Base-by-base conservation (phyloP, 2,797 vertebrate species). In the Ataeniobius toweri region DNA sequence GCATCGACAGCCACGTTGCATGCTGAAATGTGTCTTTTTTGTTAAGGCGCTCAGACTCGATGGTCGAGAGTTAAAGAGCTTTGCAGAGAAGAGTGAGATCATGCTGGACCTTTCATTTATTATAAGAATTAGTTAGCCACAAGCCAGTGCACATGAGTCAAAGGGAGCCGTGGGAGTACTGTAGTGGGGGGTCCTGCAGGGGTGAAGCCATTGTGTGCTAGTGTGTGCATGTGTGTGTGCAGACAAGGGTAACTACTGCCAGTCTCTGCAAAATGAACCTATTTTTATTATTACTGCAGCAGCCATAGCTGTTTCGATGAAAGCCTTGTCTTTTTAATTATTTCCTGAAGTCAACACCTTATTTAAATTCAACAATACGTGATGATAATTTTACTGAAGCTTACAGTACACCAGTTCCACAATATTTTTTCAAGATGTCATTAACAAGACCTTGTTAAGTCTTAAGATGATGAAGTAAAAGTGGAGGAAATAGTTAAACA, bases 141-240 rank as follows among this genome's bases (percentile, higher is more conserved):
- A 93, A 93, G 91, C 92, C 92, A 94, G 91, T 93, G 93, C 89
- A 92, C 93, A 91, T 88, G 88, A 92, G 92, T 92, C 93, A 91
- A 91, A 93, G 76, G 88, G 86, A 90, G 89, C 89, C 53, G 74
- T 90, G 90, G 91, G 93, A 92, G 85, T 88, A 78, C 79, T 87
- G 89, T 85, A 89, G 90, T 91, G 90, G 88, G 91, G 85, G 89
- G 90, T 89, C 89, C 85, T 46, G 88, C 83, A 76, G 86, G 84
- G 89, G 67, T 77, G 78, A 89, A 84, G 79, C 84, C 77, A 83
- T 84, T 90, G 83, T 91, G 85, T 74, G 14, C 55, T 44, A 41
- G 67, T 84, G 80, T 81, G 79, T 71, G 74, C 68, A 79, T 41
- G 48, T 68, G 67, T 74, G 51, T 80, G 78, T 61, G 81, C 44